Evolutionary conservation across 2,113 vertebrate species (phyloP).

Genomic region (Myxocyprinus asiaticus): DNA sequence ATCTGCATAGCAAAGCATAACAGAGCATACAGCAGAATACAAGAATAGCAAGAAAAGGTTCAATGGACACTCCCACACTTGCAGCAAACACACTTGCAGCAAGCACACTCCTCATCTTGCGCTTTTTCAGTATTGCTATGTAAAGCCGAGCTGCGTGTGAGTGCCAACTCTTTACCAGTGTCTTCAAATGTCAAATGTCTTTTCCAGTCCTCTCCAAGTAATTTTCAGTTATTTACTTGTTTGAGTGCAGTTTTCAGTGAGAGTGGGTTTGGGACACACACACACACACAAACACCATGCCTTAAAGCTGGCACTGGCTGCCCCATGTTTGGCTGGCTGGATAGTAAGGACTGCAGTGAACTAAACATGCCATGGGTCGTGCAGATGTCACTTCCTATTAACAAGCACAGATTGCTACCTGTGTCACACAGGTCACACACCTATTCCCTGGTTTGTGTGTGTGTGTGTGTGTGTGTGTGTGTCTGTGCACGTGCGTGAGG

Average conservation of each 20-base stretch:
- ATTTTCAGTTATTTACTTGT: slow-evolving; percentile 38
- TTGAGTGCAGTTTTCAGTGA: slow-evolving; percentile 30
- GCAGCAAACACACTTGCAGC: slow-evolving; percentile 1
- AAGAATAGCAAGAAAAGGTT: slow-evolving; percentile 20
- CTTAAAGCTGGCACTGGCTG: slow-evolving; percentile 21
- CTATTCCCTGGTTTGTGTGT: slow-evolving; percentile 28
- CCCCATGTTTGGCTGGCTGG: slow-evolving; percentile 27
- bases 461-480: background rate
- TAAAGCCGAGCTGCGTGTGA: background rate
- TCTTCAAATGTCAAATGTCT: slow-evolving; percentile 34
- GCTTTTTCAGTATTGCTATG: background rate
- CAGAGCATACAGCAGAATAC: slow-evolving; percentile 21
- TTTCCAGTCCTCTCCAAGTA: slow-evolving; percentile 19
- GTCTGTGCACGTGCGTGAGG: too few species aligned
- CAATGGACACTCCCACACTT: slow-evolving; percentile 40
- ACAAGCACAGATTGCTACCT: slow-evolving; percentile 59
- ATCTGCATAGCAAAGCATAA: background rate
- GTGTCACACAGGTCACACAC: slow-evolving; percentile 33
- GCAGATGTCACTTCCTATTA: slow-evolving; percentile 67
- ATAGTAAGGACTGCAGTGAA: slow-evolving; percentile 57
- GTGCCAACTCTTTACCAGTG: background rate
- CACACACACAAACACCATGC: slow-evolving; percentile 24
- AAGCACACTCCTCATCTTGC: slow-evolving; percentile 9
- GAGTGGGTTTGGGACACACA: slow-evolving; percentile 10
- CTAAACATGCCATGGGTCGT: slow-evolving; percentile 63